Conservation (phyloP, 2,888 invertebrate genomes). For the Caenorhabditis angaria region DNA sequence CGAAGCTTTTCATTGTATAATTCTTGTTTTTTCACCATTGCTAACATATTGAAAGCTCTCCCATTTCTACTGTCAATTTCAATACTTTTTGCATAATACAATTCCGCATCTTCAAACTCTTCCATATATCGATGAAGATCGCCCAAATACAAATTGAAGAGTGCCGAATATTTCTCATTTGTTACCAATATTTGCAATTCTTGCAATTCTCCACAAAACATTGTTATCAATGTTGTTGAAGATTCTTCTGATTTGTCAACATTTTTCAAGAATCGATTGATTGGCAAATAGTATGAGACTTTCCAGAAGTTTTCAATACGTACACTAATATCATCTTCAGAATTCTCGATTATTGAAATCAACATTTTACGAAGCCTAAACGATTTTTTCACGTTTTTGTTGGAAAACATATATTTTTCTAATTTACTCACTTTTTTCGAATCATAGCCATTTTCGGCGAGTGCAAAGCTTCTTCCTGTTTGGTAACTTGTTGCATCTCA, state of each 20-base stretch:
- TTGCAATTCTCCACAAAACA: conserved; percentile 31
- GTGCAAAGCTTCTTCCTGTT: conserved; percentile 11
- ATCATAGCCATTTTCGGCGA: conserved; percentile 25
- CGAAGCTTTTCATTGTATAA: neutral
- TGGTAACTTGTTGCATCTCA: conserved; percentile 17
- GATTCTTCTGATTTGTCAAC: conserved; percentile 9
- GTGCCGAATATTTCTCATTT: conserved; percentile 14
- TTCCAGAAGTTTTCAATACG: conserved; percentile 23
- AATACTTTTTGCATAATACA: conserved; percentile 18
- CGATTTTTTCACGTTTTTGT: no score
- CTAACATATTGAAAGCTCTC: conserved; percentile 19
- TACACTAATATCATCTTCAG: conserved; percentile 1
- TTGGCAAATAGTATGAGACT: conserved; percentile 23
- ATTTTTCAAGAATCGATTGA: conserved; percentile 5
- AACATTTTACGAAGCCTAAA: conserved; percentile 29
- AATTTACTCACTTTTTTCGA: conserved; percentile 21
- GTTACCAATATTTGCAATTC: conserved; percentile 14
- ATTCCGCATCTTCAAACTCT: conserved; percentile 8
- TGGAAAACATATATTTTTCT: neutral
- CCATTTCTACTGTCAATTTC: conserved; percentile 13
- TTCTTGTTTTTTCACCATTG: neutral
- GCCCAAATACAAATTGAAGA: conserved; percentile 22
- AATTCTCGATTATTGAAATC: conserved; percentile 11
- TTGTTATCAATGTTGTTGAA: conserved; percentile 15
- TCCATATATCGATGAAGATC: conserved; percentile 40